Base-by-base conservation (phyloP, 2,888 invertebrate species). In the Nomada hirtipes region DNA sequence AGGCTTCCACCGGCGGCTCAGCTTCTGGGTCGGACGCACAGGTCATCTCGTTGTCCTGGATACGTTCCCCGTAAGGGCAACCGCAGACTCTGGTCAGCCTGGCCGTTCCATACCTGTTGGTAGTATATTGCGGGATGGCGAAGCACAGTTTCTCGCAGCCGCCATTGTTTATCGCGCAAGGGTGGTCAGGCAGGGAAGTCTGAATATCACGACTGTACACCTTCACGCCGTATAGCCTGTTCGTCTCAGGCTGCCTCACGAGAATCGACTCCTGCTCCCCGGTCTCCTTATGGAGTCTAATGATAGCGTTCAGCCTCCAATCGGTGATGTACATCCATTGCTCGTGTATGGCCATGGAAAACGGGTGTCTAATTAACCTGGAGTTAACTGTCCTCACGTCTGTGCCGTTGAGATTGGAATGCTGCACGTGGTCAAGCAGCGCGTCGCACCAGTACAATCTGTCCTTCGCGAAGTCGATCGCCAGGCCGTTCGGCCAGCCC, bases 401-500 rank as follows among this genome's bases (percentile, higher is more conserved):
- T 0, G 96, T 96, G 0, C 99, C 99, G 92, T 99, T 98, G 4
- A 99, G 95, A 89, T 97, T 97, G 0, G 98, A 97, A 92, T 99
- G 98, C 91, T 99, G 99, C 0, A 99, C 98, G 94, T 99, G 98
- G 94, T 99, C 99, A 10, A 99, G 95, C 2, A 98, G 94, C 3
- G 99, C 99, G 92, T 99, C 99, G 91, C 98, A 99, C 99, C 99
- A 99, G 94, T 99, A 99, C 0, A 99, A 95, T 18, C 98, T 95
- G 93, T 99, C 97, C 23, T 96, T 96, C 53, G 95, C 95, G 91
- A 98, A 98, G 94, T 99, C 99, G 83, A 99, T 97, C 1, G 98
- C 98, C 4, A 99, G 94, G 0, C 99, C 99, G 93, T 99, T 99
- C 0, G 99, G 99, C 99, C 99, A 99, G 3, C 99, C 99, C 0